Evolutionary conservation across 2,797 vertebrate species (phyloP), one percentile per base, ranked within the genome.

Genomic region (Amphiprion clarkii): DNA sequence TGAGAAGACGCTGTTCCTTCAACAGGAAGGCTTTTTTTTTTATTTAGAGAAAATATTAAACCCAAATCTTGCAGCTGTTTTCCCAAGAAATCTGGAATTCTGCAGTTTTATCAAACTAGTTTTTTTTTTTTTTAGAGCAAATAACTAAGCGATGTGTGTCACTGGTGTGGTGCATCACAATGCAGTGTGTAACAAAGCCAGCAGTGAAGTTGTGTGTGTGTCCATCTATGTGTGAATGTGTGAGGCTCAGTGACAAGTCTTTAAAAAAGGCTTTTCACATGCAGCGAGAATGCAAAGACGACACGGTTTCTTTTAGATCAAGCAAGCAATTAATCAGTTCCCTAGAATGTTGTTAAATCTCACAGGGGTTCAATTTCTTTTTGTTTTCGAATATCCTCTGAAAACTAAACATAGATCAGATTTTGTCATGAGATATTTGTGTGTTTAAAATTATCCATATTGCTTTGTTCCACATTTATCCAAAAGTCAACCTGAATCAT

Each of bases 241-340:
- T 62, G 48, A 62, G 39, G 44, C n/a, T 65, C 8, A 51, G 33
- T 67, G 44, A 74, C 33, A 46, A 63, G 27, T 55, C 8, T 31
- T 31, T 23, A 44, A 46, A 62, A 69, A 57, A 48, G 2, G n/a
- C n/a, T 46, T 71, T 70, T 71, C 52, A 79, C 5, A 6, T 27
- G 25, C 13, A 49, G 31, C 42, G 3, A 16, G 66, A 14, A 65
- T 44, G 7, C 56, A 10, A 79, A 62, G 4, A 60, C 40, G 3
- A 64, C 31, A 25, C 0, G 13, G 21, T 60, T 76, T 64, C 2
- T 58, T 61, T 61, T 16, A 53, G 8, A 68, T 12, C 6, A 0
- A 74, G 40, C 6, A 55, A 71, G 23, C 9, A 67, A 76, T 81
- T 87, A 90, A 89, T 88, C 74, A 33, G 67, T 76, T 73, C 3